These are phyloP conservation scores for Trachemys scripta DNA, from an alignment of 2,113 vertebrate genomes.

Conservation along the genomic window DNA sequence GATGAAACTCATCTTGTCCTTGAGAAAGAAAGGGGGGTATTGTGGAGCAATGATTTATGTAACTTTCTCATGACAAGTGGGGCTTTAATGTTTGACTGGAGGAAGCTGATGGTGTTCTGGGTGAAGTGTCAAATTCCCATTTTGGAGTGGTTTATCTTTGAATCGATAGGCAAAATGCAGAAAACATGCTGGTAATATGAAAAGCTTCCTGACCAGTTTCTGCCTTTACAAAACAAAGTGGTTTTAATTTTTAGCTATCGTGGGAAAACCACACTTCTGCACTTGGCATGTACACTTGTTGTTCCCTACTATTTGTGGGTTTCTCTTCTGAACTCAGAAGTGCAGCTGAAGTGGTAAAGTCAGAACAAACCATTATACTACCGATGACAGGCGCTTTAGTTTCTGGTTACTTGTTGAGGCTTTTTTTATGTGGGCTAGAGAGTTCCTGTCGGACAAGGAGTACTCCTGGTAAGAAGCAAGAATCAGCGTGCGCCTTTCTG, in stretches of 20 bases:
- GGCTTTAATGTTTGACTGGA: background rate
- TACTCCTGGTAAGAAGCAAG: background rate
- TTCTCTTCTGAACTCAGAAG: background rate
- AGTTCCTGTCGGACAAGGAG: background rate
- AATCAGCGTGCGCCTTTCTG: background rate
- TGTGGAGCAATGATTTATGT: rapidly evolving
- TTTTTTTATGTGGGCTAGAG: background rate
- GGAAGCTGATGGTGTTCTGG: rapidly evolving
- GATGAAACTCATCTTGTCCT: background rate
- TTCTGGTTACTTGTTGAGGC: background rate
- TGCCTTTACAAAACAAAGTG: background rate
- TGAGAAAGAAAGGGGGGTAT: background rate
- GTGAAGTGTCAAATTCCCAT: background rate
- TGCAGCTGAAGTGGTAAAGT: background rate
- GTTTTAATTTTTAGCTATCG: background rate
- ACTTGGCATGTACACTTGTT: background rate
- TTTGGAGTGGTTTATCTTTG: background rate
- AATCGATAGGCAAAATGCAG: background rate
- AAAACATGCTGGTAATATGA: background rate
- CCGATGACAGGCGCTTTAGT: background rate
- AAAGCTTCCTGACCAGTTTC: background rate
- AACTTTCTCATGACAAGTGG: background rate
- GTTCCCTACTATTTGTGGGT: slow-evolving; percentile 43
- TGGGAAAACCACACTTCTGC: background rate
- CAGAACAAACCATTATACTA: background rate